Evolutionary conservation across 2,113 vertebrate genomes (phyloP).

Genomic region (Columba janthina): DNA sequence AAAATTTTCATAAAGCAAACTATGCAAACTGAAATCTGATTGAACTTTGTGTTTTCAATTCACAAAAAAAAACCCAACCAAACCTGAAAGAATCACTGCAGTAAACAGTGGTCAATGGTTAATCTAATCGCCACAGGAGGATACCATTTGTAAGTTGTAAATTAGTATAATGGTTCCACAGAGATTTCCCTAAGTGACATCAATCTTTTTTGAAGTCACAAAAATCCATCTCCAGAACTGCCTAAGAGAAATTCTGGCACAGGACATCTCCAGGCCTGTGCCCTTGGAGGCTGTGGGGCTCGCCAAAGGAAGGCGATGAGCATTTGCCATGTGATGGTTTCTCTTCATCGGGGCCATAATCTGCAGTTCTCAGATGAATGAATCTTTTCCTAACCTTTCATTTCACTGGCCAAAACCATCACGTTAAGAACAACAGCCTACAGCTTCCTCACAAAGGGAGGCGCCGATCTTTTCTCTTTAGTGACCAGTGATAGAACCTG

Average conservation of each 20-base stretch:
- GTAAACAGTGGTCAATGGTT: not conserved
- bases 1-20: not conserved
- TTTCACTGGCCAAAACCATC: not conserved
- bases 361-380: not conserved
- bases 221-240: not conserved
- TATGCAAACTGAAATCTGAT: not conserved
- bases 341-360: not conserved
- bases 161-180: fast-evolving
- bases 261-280: fast-evolving
- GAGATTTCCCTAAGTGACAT: not conserved
- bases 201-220: not conserved
- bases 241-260: not conserved
- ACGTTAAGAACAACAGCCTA: no score
- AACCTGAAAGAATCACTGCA: not conserved
- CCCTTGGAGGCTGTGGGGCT: fast-evolving
- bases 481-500: no score
- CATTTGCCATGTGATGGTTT: fast-evolving
- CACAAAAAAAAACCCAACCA: not conserved
- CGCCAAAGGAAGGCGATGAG: fast-evolving
- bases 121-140: slow-evolving; percentile 29
- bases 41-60: not conserved
- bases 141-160: slow-evolving; percentile 21
- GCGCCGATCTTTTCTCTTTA: no score
- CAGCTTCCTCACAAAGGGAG: no score
- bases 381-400: fast-evolving